Evolutionary conservation across 2,888 invertebrate species (phyloP), one percentile per base, ranked within the genome.

Genomic region (Omphaloscelis lunosa): DNA sequence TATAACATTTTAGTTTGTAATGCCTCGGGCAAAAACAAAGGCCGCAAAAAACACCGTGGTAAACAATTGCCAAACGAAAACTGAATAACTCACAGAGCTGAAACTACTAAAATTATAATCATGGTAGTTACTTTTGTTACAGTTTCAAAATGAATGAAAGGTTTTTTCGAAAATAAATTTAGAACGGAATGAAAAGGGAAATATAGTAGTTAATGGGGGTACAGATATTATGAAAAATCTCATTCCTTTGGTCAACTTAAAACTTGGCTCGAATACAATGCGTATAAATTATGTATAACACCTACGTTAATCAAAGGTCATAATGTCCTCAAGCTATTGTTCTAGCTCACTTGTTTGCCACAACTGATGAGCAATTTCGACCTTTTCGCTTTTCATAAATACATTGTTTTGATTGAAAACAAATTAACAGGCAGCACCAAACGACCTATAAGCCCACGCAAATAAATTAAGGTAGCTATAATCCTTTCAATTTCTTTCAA

Each of bases 401-500:
- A 61, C 20, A 48, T 56, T 39, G 63, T 56, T 80, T 61, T 75
- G 29, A 75, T 70, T 70, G 53, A 66, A 75, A 70, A 80, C 75
- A 61, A 80, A 75, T 80, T 41, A 29, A 51, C 23, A 45, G 48
- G 53, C 11, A 56, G 56, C 27, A 53, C 51, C 63, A 63, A 59
- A 70, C 34, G 51, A 29, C 58, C 66, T 23, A 29, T 68, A 63
- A 67, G 23, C 45, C 66, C 63, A 63, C n/a, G n/a, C 27, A 69
- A 69, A 39, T 59, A 39, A 72, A 56, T 72, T 63, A 69, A 72
- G 71, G 67, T 65, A 39, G 29, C 76, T 72, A 68, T 68, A 65
- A 76, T 81, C 63, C 62, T 61, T 65, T 76, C 39, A 53, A 75
- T 39, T 48, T 62, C 72, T 72, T 75, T 83, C 85, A 86, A 88